Evolutionary conservation across 2,888 invertebrate species (phyloP), one percentile per base, ranked within the genome.

Genomic region (Diloba caeruleocephala): DNA sequence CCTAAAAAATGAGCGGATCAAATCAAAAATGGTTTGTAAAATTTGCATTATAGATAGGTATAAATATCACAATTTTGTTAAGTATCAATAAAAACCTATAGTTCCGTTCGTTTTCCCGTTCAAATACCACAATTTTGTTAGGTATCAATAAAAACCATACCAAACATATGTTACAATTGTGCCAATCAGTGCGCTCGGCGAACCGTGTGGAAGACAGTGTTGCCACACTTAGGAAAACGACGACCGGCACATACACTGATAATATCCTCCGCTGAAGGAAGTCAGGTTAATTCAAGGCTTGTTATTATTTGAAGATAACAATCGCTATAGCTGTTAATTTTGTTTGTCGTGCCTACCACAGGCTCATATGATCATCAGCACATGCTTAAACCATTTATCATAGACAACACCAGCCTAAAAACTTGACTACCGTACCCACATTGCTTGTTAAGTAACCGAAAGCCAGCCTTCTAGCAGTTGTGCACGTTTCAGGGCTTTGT

Each of bases 211-310:
- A 66, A 36, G 44, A 29, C 56, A 50, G 38, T 60, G 53, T 71
- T 70, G 53, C 71, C 43, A 61, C 57, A 72, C 10, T n/a, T 42
- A 51, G 72, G 69, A 61, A 68, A 54, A 53, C 39, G 15, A 29
- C 41, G 41, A 68, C 58, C 62, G 42, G 51, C 55, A 52, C 15
- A 34, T 45, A 8, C 31, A 37, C 51, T 49, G 50, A 56, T 62
- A 69, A 65, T 49, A 69, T 69, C 73, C 73, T 65, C 46, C 9
- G 14, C 5, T 13, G 13, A 37, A 21, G 66, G 53, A 65, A 58
- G 42, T 44, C 10, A 10, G 25, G 14, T 39, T 38, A 32, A 50
- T 41, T 45, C 25, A 31, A 33, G 17, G 9, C 36, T 39, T 19
- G 3, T 32, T 15, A 32, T 33, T 42, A 37, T n/a, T n/a, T n/a